Evolutionary conservation across 2,113 vertebrate genomes (phyloP).

Genomic region (Solea solea): DNA sequence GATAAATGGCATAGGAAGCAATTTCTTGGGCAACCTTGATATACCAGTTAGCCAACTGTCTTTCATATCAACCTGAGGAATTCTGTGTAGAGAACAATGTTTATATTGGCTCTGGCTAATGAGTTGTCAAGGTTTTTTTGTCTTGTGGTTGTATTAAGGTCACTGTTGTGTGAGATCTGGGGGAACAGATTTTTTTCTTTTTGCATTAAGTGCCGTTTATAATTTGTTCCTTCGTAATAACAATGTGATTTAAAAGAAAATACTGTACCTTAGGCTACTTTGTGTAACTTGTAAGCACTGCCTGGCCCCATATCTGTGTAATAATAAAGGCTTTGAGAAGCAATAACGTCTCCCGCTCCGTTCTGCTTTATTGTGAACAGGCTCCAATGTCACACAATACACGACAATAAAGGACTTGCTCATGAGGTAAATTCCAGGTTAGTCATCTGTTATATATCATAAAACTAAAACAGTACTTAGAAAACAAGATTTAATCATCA

Average conservation of each 20-base stretch:
- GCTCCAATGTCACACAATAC: constrained; percentile 25
- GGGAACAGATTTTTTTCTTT: constrained; percentile 7
- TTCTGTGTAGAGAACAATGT: constrained; percentile 47
- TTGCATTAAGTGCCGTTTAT: constrained; percentile 66
- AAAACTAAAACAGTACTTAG: constrained; percentile 14
- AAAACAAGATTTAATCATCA: constrained; percentile 8
- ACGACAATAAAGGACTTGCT: constrained; percentile 15
- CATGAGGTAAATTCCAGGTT: constrained; percentile 23
- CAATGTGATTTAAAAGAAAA: constrained; percentile 66
- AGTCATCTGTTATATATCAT: constrained; percentile 29
- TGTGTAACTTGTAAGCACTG: constrained; percentile 75
- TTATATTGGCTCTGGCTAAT: constrained; percentile 40
- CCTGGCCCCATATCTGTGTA: constrained; percentile 73
- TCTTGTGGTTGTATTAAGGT: constrained; percentile 66
- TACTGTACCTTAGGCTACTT: constrained; percentile 72
- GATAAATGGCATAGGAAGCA: constrained; percentile 1
- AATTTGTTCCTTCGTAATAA: constrained; percentile 70
- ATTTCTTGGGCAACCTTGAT: constrained; percentile 7
- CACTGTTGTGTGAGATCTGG: constrained; percentile 36
- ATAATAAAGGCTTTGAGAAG: constrained; percentile 74
- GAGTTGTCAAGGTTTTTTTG: constrained; percentile 36
- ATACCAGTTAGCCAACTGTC: constrained; percentile 40
- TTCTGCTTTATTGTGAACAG: constrained; percentile 49
- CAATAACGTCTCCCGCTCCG: constrained; percentile 12
- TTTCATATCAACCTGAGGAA: constrained; percentile 58